These are phyloP conservation scores for Rousettus madagascariensis DNA, from an alignment of 2,797 vertebrate species.

Conservation along the genomic window DNA sequence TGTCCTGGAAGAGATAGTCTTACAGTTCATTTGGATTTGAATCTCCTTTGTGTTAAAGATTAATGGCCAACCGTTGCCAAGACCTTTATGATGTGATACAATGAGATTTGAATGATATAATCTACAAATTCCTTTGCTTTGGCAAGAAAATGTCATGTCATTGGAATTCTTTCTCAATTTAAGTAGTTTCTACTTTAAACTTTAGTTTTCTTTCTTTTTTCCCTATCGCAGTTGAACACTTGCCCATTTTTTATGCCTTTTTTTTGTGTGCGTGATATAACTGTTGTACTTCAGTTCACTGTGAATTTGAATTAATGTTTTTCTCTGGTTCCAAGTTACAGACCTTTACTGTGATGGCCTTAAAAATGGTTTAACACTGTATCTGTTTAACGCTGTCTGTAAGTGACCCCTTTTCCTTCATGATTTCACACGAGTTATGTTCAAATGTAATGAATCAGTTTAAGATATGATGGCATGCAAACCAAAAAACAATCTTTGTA, in stretches of 20 bases:
- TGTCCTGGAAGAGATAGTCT: constrained; percentile 57
- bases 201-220: constrained; percentile 7
- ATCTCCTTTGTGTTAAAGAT: constrained; percentile 83
- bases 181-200: constrained; percentile 55
- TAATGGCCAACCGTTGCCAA: constrained; percentile 73
- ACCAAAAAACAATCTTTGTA: constrained; percentile 9
- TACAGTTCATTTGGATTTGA: constrained; percentile 75
- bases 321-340: background rate
- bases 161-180: constrained; percentile 59
- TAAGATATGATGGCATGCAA: constrained; percentile 14
- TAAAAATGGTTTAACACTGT: background rate
- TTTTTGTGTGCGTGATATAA: background rate
- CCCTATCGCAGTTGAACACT: background rate
- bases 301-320: constrained; percentile 9
- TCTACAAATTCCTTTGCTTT: constrained; percentile 53
- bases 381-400: background rate
- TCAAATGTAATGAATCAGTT: background rate
- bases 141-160: constrained; percentile 66
- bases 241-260: background rate
- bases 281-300: background rate
- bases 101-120: constrained; percentile 58
- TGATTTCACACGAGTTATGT: constrained; percentile 32
- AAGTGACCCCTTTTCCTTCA: constrained; percentile 20
- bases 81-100: constrained; percentile 65
- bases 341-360: background rate